A percentile compares a stretch with the other conserved stretches of the same genome.
These are phyloP conservation scores for Aptenodytes patagonicus DNA, from an alignment of 2,113 vertebrate species.

Conservation along the genomic window DNA sequence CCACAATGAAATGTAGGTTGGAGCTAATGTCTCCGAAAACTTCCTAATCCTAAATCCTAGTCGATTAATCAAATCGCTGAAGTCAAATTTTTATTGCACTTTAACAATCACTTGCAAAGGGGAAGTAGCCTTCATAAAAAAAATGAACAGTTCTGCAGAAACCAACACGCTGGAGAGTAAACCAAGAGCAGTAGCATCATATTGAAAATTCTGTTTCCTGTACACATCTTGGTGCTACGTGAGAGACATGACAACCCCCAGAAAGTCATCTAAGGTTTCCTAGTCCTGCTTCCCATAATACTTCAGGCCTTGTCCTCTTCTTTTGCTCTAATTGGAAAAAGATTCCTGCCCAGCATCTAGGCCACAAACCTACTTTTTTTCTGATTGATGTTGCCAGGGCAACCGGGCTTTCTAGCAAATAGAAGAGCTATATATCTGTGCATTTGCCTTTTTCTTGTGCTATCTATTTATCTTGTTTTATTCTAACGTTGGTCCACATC, in stretches of 20 bases:
- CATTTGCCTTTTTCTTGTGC: background rate
- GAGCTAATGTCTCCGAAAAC: background rate
- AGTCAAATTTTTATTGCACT: background rate
- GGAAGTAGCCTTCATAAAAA: background rate
- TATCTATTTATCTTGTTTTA: background rate
- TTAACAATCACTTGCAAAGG: background rate
- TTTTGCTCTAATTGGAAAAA: background rate
- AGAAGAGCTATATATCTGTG: background rate
- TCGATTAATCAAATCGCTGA: background rate
- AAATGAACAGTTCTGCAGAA: background rate
- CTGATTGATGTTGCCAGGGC: background rate
- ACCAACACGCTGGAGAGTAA: background rate
- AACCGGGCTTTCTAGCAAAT: constrained; percentile 16
- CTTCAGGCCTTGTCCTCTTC: background rate
- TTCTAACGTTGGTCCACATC: background rate
- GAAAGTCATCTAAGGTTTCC: background rate
- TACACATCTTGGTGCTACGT: background rate
- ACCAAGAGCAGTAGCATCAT: background rate
- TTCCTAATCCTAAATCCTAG: background rate
- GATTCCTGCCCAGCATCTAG: background rate
- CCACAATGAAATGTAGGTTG: background rate
- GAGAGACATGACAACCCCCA: background rate
- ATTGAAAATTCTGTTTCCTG: background rate
- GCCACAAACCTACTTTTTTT: background rate
- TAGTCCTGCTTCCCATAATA: background rate